Base-by-base conservation (phyloP, 2,113 vertebrate species). In the Mellivora capensis region DNA sequence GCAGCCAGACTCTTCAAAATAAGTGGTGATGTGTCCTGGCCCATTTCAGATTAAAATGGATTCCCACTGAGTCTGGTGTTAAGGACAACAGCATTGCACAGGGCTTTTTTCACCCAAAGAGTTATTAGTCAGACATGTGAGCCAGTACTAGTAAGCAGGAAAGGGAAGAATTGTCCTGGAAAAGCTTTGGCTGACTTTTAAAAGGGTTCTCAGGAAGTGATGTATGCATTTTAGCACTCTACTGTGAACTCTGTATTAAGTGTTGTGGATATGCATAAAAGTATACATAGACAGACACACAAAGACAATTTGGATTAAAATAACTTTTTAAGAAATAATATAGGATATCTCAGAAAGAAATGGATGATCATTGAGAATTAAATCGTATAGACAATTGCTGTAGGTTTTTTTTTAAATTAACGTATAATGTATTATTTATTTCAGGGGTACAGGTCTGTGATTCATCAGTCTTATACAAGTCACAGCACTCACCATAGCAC, bases 41-140 rank as follows among this genome's bases (percentile, higher is more conserved):
- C 76, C 96, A 23, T 87, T 98, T 98, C 89, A 96, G 76, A 91
- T 86, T 93, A 91, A 34, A 97, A 90, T 52, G 80, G 89, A 96
- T 98, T 95, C 64, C 64, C 87, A 69, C 18, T 64, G 77, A 93
- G 96, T 97, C 37, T n/a, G 7, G 80, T 90, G 80, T 87, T 87
- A 86, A 96, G 88, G 80, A 92, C 69, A 80, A 2, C 47, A 79
- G 88, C 67, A 1, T 37, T 47, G 93, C 94, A 85, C 84, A 57
- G 61, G 27, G 20, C 47, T 93, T 12, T 84, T 72, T 98, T 69
- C 57, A 97, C 57, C 84, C 72, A 3, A 71, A 96, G 91, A 95
- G 49, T 82, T 96, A 69, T 69, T 84, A 67, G 72, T 96, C 87
- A 93, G 52, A 82, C 34, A 62, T 91, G 42, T 59, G 54, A 90